Percentiles rank a stretch among this genome's conserved stretches.
Conservation (phyloP, 2,888 invertebrate genomes). For the Pterostichus niger region DNA sequence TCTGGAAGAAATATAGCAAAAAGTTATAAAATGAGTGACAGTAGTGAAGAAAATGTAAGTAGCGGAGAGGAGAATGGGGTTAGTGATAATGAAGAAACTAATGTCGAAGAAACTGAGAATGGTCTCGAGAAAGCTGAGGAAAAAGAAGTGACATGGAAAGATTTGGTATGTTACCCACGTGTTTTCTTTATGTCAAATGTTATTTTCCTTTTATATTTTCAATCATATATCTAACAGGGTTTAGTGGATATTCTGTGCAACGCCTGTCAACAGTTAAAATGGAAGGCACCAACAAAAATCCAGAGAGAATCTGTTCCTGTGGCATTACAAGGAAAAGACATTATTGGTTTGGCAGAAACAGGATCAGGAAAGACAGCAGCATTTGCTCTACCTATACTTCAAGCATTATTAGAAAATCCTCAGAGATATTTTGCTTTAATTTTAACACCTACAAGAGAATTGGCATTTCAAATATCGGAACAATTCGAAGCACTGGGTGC, state of each 20-base stretch:
- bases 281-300: slow-evolving; percentile 96
- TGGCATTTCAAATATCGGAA: slow-evolving; percentile 99
- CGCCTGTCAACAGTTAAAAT: slow-evolving; percentile 95
- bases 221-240: slow-evolving; percentile 82
- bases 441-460: slow-evolving; percentile 97
- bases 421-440: slow-evolving; percentile 96
- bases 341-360: slow-evolving; percentile 85
- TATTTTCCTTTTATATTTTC: background rate
- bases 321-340: slow-evolving; percentile 90
- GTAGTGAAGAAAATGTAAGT: slow-evolving; percentile 59
- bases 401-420: slow-evolving; percentile 92
- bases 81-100: slow-evolving; percentile 63
- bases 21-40: slow-evolving; percentile 41
- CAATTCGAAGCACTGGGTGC: slow-evolving; percentile 96
- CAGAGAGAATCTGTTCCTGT: slow-evolving; percentile 96
- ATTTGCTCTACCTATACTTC: slow-evolving; percentile 97
- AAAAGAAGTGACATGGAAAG: slow-evolving; percentile 77
- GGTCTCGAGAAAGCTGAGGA: slow-evolving; percentile 70
- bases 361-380: slow-evolving; percentile 99
- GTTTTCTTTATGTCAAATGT: slow-evolving; percentile 56
- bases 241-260: slow-evolving; percentile 93
- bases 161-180: slow-evolving; percentile 77
- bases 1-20: slow-evolving; percentile 21
- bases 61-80: slow-evolving; percentile 66
- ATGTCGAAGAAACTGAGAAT: slow-evolving; percentile 57